Conservation (phyloP, 2,797 vertebrate genomes). For the Rhinella marina region DNA sequence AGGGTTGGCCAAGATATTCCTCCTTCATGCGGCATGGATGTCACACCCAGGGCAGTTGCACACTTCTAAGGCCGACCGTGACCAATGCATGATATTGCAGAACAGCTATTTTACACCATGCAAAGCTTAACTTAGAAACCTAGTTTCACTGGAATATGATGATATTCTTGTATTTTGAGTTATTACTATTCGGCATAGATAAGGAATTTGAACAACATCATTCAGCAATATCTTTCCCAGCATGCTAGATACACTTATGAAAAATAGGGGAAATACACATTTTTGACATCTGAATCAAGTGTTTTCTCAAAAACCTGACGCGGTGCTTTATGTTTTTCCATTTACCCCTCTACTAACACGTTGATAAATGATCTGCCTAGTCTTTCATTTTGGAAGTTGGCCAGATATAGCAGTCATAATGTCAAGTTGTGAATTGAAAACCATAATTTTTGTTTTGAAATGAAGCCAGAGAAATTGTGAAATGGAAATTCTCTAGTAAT, state of each 20-base stretch:
- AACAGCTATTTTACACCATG: not conserved
- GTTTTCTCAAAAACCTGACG: conserved; percentile 45
- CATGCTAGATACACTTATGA: conserved; percentile 3
- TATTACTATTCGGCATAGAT: conserved; percentile 7
- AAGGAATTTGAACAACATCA: conserved; percentile 19
- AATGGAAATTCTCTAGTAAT: conserved; percentile 44
- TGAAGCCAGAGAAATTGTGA: conserved; percentile 31
- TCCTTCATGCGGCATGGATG: too few relatives aligned
- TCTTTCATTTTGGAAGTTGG: conserved; percentile 47
- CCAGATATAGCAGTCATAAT: conserved; percentile 45
- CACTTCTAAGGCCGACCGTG: not conserved
- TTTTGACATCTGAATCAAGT: conserved; percentile 31
- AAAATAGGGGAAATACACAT: conserved; percentile 30
- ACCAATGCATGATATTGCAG: not conserved
- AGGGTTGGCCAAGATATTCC: too few relatives aligned
- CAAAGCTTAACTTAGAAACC: not conserved
- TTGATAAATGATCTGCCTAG: conserved; percentile 45
- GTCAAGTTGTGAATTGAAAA: conserved; percentile 41
- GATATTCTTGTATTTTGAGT: not conserved
- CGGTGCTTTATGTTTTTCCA: conserved; percentile 39
- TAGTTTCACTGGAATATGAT: not conserved
- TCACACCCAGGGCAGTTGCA: too few relatives aligned
- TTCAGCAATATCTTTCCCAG: conserved; percentile 5
- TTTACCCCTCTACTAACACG: conserved; percentile 41
- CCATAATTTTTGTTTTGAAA: conserved; percentile 46